phyloP scores from a whole-genome alignment of 2,113 vertebrate genomes.

The Eonycteris spelaea region DNA sequence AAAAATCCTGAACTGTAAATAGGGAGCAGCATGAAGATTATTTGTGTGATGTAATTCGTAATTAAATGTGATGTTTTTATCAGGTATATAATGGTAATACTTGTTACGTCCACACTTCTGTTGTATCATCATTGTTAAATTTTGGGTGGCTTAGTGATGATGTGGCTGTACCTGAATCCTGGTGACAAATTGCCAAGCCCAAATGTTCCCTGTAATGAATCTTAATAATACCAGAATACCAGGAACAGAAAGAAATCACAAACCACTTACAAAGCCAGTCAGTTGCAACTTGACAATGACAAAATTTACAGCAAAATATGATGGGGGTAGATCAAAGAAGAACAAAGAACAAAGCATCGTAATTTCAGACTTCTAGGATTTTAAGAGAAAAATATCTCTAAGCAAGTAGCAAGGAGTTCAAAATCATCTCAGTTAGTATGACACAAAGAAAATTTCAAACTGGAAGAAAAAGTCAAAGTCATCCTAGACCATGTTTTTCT shows the following conservation, averaged over 20 bases:
- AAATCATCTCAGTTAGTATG: neutral
- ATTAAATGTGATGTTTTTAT: neutral
- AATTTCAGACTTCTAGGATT: conserved; percentile 22
- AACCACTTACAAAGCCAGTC: conserved; percentile 21
- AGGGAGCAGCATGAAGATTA: neutral
- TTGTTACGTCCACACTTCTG: neutral
- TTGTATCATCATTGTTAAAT: neutral
- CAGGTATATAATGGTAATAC: neutral
- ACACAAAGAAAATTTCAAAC: neutral
- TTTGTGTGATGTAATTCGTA: neutral
- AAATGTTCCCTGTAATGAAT: conserved; percentile 34
- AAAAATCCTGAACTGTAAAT: neutral
- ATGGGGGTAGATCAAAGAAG: conserved; percentile 47
- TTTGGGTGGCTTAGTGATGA: neutral
- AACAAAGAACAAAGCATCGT: conserved; percentile 45
- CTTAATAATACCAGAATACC: neutral
- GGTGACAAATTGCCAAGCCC: neutral
- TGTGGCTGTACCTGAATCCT: neutral
- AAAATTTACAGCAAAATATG: conserved; percentile 21
- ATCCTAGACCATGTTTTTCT: neutral
- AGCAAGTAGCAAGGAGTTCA: conserved; percentile 20
- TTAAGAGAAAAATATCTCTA: conserved; percentile 44
- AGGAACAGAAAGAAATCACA: conserved; percentile 38
- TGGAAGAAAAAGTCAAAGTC: neutral
- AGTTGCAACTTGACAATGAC: conserved; percentile 3